Evolutionary conservation across 2,113 vertebrate species (phyloP), one percentile per base, ranked within the genome.

Genomic region (Dicerorhinus sumatrensis): DNA sequence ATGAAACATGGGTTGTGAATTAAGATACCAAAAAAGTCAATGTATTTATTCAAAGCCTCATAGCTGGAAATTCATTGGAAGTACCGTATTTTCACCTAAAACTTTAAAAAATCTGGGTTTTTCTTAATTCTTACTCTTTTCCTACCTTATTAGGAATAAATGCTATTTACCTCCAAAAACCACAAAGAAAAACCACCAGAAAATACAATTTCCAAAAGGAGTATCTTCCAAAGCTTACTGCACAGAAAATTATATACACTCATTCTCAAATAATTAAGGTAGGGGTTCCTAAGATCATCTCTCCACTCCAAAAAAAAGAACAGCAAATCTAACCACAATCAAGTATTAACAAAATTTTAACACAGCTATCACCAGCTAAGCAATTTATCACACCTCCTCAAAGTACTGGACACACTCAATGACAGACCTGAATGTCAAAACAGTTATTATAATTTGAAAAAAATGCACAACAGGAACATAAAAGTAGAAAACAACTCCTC

Each of bases 351-450:
- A 94, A 90, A 90, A 86, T 2, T 82, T 94, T 82, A 95, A 72
- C 70, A 95, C 46, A 63, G n/a, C 75, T 89, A 91, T 73, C 56
- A 97, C 39, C 56, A 94, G 62, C 80, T 88, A 97, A 96, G 88
- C 82, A 81, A 90, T 94, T 95, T 91, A 96, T 80, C 97, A 96
- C 63, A 95, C 80, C 31, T 97, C 90, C 90, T 97, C 80, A 62
- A 96, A 96, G 90, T 81, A 93, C 25, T 75, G 67, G 89, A 69
- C 75, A 96, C 65, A 95, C 46, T 84, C 69, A 87, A 76, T 27
- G 69, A 90, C 65, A 97, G 46, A 60, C 23, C 58, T 90, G 76
- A 75, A 88, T 83, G 77, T 93, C 73, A 94, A 89, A 97, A 87
- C 56, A 95, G 83, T 95, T 97, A 94, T 67, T 73, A 94, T 25